Percentiles rank a stretch among this genome's conserved stretches.
phyloP scores from a whole-genome alignment of 1,140 invertebrate genomes.

The Hylyphantes graminicola region DNA sequence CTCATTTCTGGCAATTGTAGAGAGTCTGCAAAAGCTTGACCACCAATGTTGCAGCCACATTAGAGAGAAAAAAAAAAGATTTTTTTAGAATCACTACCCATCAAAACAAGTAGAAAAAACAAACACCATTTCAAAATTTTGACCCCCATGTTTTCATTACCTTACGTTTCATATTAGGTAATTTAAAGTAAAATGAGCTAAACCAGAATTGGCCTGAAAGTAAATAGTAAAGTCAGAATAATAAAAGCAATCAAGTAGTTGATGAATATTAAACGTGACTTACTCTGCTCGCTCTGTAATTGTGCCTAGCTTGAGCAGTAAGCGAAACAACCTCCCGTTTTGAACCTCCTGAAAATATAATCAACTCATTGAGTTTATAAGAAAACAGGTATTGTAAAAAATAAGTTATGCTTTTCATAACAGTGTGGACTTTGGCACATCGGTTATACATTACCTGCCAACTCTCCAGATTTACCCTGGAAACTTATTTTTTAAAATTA shows the following conservation, averaged over 20 bases:
- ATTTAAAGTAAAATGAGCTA: not conserved
- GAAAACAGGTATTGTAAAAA: not conserved
- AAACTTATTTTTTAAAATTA: too few relatives aligned
- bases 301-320: constrained; percentile 89
- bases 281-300: constrained; percentile 95
- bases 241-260: not conserved
- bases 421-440: not conserved
- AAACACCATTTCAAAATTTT: too few relatives aligned
- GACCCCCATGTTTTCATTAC: too few relatives aligned
- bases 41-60: too few relatives aligned
- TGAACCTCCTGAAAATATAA: constrained; percentile 79
- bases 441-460: too few relatives aligned
- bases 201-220: not conserved
- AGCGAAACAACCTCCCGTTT: constrained; percentile 90
- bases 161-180: too few relatives aligned
- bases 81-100: too few relatives aligned
- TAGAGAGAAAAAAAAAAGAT: too few relatives aligned
- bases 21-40: too few relatives aligned
- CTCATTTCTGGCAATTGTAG: too few relatives aligned
- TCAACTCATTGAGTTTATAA: not conserved
- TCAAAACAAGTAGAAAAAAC: too few relatives aligned
- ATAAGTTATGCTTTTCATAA: not conserved
- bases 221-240: not conserved
- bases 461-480: too few relatives aligned
- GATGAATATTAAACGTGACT: constrained; percentile 63